Evolutionary conservation across 2,888 invertebrate genomes (phyloP).

Genomic region (Apamea monoglypha): DNA sequence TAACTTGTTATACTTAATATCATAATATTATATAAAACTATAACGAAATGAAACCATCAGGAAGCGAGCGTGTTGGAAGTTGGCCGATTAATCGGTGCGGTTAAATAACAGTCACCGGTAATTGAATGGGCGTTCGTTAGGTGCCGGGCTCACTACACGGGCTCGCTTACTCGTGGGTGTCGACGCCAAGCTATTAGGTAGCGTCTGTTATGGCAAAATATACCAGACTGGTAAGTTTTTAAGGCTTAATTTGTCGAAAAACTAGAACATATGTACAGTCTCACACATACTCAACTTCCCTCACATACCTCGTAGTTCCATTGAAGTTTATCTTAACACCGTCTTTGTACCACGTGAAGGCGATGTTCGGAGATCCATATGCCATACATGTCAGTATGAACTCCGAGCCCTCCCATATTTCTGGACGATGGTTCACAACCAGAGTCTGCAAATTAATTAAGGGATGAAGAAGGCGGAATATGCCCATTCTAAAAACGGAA

Average conservation of each 20-base stretch:
- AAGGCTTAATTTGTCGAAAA: not conserved
- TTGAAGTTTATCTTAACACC: conserved; percentile 94
- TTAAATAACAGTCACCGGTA: conserved; percentile 53
- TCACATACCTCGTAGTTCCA: conserved; percentile 92
- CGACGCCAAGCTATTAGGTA: not conserved
- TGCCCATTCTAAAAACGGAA: not conserved
- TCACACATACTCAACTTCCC: not conserved
- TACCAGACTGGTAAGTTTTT: not conserved
- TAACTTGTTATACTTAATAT: not conserved
- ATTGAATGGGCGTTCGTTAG: conserved; percentile 54
- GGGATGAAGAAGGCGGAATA: not conserved
- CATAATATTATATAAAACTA: not conserved
- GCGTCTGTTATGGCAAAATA: not conserved
- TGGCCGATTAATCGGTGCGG: conserved; percentile 38
- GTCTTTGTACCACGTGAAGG: conserved; percentile 96
- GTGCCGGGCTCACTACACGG: conserved; percentile 15
- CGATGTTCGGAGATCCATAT: conserved; percentile 93
- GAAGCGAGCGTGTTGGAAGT: not conserved
- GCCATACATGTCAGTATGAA: conserved; percentile 94
- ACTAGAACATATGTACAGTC: not conserved
- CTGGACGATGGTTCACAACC: conserved; percentile 85
- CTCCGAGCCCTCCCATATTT: conserved; percentile 93
- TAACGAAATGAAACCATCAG: conserved; percentile 6
- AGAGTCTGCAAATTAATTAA: conserved; percentile 73
- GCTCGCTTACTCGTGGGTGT: conserved; percentile 18